phyloP scores from a whole-genome alignment of 2,797 vertebrate species.

The Cynodonichthys magdalenae region DNA sequence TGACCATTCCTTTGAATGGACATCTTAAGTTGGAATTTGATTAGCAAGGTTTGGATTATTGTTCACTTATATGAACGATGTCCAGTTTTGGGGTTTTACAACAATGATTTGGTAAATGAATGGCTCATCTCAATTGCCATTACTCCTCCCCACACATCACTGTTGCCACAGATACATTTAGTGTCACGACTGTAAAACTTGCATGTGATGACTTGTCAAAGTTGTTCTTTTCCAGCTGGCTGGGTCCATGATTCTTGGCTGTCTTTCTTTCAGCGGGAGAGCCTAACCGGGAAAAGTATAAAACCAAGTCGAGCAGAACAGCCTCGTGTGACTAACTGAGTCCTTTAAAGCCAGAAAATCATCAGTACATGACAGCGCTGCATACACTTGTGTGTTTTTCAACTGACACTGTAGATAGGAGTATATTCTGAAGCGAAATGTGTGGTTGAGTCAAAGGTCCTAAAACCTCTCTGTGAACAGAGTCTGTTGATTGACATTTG shows the following conservation, averaged over 20 bases:
- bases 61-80: too few species aligned
- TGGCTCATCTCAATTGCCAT: neutral
- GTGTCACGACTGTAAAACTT: neutral
- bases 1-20: too few species aligned
- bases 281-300: slow-evolving; percentile 33
- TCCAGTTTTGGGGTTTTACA: too few species aligned
- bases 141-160: neutral
- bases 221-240: slow-evolving; percentile 22
- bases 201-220: neutral
- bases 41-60: too few species aligned
- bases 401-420: slow-evolving; percentile 2
- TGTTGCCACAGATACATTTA: slow-evolving; percentile 8
- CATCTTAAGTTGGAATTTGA: too few species aligned
- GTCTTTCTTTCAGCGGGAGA: slow-evolving; percentile 48
- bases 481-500: slow-evolving; percentile 52
- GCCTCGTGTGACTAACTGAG: slow-evolving; percentile 54
- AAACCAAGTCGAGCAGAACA: slow-evolving; percentile 48
- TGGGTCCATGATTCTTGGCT: slow-evolving; percentile 40
- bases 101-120: too few species aligned
- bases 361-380: slow-evolving; percentile 38
- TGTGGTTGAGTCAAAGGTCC: slow-evolving; percentile 39
- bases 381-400: slow-evolving; percentile 24
- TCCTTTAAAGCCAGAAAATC: slow-evolving; percentile 42
- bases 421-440: slow-evolving; percentile 4
- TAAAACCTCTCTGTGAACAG: slow-evolving; percentile 26